These are phyloP conservation scores for Aix galericulata DNA, from an alignment of 2,113 vertebrate genomes.

Conservation along the genomic window DNA sequence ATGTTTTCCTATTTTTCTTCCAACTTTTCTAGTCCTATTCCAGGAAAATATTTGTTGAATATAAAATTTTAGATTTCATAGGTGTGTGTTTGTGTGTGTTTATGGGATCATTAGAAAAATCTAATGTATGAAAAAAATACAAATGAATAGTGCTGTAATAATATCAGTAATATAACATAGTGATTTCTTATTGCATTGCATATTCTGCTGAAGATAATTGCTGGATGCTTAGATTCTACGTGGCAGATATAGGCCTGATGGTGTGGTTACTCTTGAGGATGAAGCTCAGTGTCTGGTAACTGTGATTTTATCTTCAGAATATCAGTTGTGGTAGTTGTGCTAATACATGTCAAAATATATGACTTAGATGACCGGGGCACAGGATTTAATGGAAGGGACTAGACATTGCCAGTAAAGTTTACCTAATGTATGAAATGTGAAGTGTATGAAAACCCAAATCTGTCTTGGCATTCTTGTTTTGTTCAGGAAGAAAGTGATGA, in stretches of 20 bases:
- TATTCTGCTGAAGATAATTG: background rate
- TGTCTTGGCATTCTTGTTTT: background rate
- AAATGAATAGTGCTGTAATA: background rate
- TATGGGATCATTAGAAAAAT: background rate
- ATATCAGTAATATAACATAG: too few relatives aligned
- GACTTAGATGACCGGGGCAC: fast-evolving
- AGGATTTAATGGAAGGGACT: background rate
- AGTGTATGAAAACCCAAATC: background rate
- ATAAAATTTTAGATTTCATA: background rate
- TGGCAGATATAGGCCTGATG: background rate
- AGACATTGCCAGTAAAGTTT: background rate
- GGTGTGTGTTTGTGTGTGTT: fast-evolving
- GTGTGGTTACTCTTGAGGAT: background rate
- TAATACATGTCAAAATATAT: background rate
- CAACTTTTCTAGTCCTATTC: background rate
- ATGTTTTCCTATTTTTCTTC: background rate
- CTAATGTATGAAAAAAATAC: background rate
- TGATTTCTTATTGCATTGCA: background rate
- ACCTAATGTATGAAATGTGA: background rate
- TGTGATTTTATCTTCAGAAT: background rate
- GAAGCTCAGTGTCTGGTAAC: background rate
- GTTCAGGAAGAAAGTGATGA: background rate
- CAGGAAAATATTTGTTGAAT: background rate
- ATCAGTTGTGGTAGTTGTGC: background rate
- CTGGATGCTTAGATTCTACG: background rate